Evolutionary conservation across 2,888 invertebrate species (phyloP), one percentile per base, ranked within the genome.

Genomic region (Mesopsocus fuscifrons): DNA sequence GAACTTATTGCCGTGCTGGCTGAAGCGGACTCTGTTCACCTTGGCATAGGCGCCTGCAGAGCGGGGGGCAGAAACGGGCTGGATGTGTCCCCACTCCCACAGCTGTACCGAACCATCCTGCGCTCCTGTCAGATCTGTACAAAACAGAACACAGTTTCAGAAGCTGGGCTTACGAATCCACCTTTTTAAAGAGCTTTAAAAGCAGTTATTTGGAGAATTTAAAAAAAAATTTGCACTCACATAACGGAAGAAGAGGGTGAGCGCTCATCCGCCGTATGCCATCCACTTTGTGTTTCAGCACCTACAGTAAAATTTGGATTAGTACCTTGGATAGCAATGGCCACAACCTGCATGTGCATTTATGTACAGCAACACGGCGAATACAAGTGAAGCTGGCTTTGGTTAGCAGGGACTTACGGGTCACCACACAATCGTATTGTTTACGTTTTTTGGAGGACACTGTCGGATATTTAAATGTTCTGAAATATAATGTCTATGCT

Each of bases 21-120:
- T 89, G 67, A 95, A 95, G 46, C 87, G 72, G n/a, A 94, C 88
- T 49, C 91, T 74, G 2, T 92, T 92, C 45, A 97, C 95, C 65
- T 88, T 88, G 23, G 88, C 89, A 62, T 85, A 92, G 3, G 94
- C 91, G 23, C 94, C 94, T 0, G 91, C 76, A n/a, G 87, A 79
- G 31, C 94, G 71, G 1, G 92, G 91, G 17, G 80, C 78, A 55
- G 89, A 83, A 11, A 94, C 84, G 32, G 87, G 82, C 47, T 84
- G 82, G 41, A 78, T 74, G 62, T 94, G 94, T 5, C 89, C 91
- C 95, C 97, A 98, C 65, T 98, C 97, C 94, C 97, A 92, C 49
- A 95, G 70, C 51, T 85, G 81, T 1, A 95, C 92, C 0, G 92
- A 91, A 6, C 95, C 94, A 65, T 95, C 95, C 58, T 89, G 88